Conservation (phyloP, 2,888 invertebrate species). For the Cancer borealis region DNA sequence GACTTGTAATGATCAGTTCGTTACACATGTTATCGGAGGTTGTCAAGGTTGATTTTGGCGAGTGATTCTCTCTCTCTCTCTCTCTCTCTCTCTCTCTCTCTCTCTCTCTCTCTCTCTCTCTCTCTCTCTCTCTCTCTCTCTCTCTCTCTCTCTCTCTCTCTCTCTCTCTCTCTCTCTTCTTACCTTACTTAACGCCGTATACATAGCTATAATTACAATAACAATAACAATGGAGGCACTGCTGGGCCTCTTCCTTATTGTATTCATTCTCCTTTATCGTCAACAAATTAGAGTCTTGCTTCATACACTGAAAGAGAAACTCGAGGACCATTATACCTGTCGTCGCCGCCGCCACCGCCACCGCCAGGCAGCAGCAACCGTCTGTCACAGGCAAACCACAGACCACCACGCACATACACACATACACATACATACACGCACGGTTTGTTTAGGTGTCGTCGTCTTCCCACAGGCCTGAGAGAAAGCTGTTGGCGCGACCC, state of each 20-base stretch:
- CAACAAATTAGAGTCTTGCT: background rate
- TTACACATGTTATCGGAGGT: no score
- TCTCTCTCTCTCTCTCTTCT: no score
- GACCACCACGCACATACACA: conserved; percentile 55
- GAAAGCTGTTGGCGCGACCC: background rate
- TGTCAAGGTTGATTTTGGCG: no score
- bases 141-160: no score
- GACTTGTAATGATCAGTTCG: no score
- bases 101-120: no score
- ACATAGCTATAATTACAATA: background rate
- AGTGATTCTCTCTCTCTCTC: no score
- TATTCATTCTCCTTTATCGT: background rate
- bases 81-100: no score
- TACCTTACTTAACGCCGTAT: no score
- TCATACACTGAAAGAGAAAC: conserved; percentile 18
- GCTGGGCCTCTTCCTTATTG: background rate
- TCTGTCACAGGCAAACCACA: conserved; percentile 37
- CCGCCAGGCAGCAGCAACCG: background rate
- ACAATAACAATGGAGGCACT: background rate
- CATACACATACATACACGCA: background rate
- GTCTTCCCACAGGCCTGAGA: background rate
- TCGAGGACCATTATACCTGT: background rate
- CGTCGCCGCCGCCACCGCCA: background rate
- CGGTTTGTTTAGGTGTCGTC: background rate
- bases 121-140: no score